Percentiles rank a stretch among this genome's conserved stretches.
phyloP scores from a whole-genome alignment of 2,888 invertebrate species.

The Meta bourneti region DNA sequence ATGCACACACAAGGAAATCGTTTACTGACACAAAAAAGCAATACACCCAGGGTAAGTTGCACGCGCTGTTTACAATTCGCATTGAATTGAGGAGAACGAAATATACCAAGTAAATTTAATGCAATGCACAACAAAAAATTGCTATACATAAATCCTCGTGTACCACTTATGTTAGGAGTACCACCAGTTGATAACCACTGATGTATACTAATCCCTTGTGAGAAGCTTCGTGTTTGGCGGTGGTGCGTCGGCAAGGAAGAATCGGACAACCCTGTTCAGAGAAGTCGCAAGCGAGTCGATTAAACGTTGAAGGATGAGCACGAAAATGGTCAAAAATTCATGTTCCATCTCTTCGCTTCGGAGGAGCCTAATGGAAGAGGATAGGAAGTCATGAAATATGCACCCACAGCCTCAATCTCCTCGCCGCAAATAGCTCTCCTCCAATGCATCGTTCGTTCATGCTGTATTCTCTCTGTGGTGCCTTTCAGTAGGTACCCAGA shows the following conservation, averaged over 20 bases:
- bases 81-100: no score
- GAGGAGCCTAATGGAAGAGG: slow-evolving; percentile 63
- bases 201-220: no score
- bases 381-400: slow-evolving; percentile 65
- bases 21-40: no score
- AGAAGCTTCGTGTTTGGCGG: background rate
- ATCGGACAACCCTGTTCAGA: background rate
- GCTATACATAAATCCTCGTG: no score
- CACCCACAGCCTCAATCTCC: slow-evolving; percentile 2
- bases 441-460: background rate
- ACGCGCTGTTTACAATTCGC: no score
- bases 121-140: no score
- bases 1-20: no score
- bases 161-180: no score
- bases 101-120: no score
- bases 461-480: background rate
- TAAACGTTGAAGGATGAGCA: slow-evolving; percentile 49
- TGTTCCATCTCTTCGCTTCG: slow-evolving; percentile 32
- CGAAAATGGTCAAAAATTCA: slow-evolving; percentile 63
- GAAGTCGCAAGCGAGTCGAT: slow-evolving; percentile 22
- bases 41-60: no score
- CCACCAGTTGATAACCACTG: no score
- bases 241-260: background rate
- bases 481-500: no score
- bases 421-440: background rate